Conservation (phyloP, 1,140 invertebrate genomes). For the Cotesia glomerata region DNA sequence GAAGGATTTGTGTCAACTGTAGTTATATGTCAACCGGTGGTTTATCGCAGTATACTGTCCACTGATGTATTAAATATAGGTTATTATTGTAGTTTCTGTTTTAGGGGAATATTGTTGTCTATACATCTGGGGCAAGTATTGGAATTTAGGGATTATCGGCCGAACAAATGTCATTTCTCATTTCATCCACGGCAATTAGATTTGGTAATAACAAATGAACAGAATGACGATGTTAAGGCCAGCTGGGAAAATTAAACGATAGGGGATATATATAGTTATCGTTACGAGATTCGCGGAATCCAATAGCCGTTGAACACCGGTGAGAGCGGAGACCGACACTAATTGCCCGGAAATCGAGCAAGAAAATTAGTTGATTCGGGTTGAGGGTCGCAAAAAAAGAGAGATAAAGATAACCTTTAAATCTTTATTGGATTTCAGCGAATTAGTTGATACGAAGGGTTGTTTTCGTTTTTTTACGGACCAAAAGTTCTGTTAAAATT, state of each 20-base stretch:
- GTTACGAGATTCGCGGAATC: slow-evolving; percentile 33
- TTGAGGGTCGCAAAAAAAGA: not conserved
- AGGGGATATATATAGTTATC: not conserved
- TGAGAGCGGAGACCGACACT: slow-evolving; percentile 32
- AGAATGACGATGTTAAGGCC: slow-evolving; percentile 22
- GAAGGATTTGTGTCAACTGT: too few species aligned
- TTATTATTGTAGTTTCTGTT: too few species aligned
- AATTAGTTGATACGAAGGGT: not conserved
- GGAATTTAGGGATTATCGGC: too few species aligned
- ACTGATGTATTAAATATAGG: too few species aligned
- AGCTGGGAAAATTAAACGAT: slow-evolving; percentile 7
- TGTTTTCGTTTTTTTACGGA: not conserved
- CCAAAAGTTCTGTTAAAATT: too few species aligned
- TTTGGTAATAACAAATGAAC: slow-evolving; percentile 45
- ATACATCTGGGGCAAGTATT: too few species aligned
- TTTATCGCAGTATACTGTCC: too few species aligned
- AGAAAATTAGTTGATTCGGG: slow-evolving; percentile 37
- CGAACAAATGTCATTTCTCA: slow-evolving; percentile 44
- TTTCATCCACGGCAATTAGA: slow-evolving; percentile 47
- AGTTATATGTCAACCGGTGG: too few species aligned
- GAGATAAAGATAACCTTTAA: not conserved
- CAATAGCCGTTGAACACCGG: slow-evolving; percentile 32
- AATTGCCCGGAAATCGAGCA: slow-evolving; percentile 43
- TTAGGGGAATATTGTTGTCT: too few species aligned
- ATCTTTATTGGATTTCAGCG: not conserved